Evolutionary conservation across 2,888 invertebrate genomes (phyloP), one percentile per base, ranked within the genome.

Genomic region (Cybosia mesomella): DNA sequence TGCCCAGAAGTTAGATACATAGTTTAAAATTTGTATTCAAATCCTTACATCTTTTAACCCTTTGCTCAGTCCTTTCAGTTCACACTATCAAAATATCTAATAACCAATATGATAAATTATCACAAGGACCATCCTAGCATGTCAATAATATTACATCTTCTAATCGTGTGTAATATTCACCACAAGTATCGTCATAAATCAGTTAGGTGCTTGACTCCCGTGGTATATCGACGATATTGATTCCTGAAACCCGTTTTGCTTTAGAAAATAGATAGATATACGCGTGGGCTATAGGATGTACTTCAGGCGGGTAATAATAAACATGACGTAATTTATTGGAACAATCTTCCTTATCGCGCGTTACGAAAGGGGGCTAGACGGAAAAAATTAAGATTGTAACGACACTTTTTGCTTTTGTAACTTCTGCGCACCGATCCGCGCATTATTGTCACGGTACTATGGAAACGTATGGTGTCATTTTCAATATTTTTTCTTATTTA

Each of bases 181-280:
- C 28, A 60, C 58, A 64, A 70, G 66, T 60, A 61, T 64, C 57
- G 60, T 60, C 53, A 49, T 66, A 67, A 67, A 70, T 64, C 64
- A 53, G 55, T 10, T 28, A 39, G 18, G n/a, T 18, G 24, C n/a
- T 58, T 34, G 66, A 22, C 64, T 55, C 60, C 60, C 57, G 24
- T 55, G 10, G 36, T 22, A 59, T 21, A 32, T 73, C 69, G 67
- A 65, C 66, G 71, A 79, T 83, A 83, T 85, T 80, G 79, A 80
- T 77, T 76, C 75, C 67, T 74, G 74, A 65, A 68, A 71, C 73
- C 67, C 75, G n/a, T 78, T 80, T 83, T 81, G 79, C 66, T 72
- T 77, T 72, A 65, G 69, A 80, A 80, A 81, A 84, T 80, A 80
- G 76, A 78, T 80, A 80, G 76, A 78, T 71, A 43, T 78, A 39